These are phyloP conservation scores for Lydus trimaculatus DNA, from an alignment of 2,888 invertebrate genomes.

Conservation along the genomic window DNA sequence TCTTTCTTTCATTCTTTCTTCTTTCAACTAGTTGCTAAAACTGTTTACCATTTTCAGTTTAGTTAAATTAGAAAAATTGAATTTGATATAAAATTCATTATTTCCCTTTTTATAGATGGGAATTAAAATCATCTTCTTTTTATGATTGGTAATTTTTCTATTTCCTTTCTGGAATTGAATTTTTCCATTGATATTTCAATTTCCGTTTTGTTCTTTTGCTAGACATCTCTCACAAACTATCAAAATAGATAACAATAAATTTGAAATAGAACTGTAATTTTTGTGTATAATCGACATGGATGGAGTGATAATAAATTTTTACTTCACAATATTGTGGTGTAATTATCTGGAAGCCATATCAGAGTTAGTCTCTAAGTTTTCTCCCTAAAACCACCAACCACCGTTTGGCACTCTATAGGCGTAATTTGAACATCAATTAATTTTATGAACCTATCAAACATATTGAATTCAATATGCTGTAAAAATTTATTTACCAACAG, in stretches of 20 bases:
- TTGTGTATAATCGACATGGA: background rate
- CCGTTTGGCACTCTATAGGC: too few relatives aligned
- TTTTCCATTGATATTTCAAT: conserved; percentile 8
- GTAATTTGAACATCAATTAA: background rate
- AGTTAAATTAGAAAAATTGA: background rate
- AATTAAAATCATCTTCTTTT: background rate
- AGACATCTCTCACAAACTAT: background rate
- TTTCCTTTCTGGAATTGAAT: conserved; percentile 1
- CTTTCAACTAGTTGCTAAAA: background rate
- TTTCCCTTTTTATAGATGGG: background rate
- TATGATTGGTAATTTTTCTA: background rate
- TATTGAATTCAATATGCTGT: background rate
- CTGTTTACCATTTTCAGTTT: background rate
- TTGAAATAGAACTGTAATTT: background rate
- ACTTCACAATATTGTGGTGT: too few relatives aligned
- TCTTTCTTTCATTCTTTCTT: background rate
- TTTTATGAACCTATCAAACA: background rate
- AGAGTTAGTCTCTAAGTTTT: too few relatives aligned
- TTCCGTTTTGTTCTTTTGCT: background rate
- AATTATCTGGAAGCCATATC: too few relatives aligned
- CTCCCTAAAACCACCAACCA: too few relatives aligned
- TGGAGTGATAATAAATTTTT: too few relatives aligned
- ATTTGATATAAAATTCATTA: background rate
- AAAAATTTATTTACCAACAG: background rate
- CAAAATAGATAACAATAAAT: background rate